Conservation (phyloP, 2,888 invertebrate species). For the Pterostichus madidus region DNA sequence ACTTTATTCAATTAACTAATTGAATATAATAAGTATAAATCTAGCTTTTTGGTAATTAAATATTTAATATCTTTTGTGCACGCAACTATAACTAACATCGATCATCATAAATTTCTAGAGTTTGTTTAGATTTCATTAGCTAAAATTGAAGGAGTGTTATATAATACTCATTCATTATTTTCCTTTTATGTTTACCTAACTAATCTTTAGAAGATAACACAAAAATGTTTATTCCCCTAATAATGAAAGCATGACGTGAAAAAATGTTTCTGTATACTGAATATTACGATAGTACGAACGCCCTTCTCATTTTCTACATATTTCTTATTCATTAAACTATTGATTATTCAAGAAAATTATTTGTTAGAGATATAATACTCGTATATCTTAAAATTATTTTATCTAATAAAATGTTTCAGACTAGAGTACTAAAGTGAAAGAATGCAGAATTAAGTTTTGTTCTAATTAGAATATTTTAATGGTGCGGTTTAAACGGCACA, state of each 20-base stretch:
- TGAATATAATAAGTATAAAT: constrained; percentile 44
- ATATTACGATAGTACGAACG: no score
- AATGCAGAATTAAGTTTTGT: no score
- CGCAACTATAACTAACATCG: constrained; percentile 19
- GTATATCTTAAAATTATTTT: no score
- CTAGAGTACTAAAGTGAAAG: no score
- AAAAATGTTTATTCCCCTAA: not conserved
- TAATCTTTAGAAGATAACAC: constrained; percentile 26
- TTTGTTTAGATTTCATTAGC: constrained; percentile 41
- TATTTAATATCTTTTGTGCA: constrained; percentile 30
- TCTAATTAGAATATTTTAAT: no score
- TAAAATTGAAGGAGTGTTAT: constrained; percentile 30
- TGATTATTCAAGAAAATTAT: no score
- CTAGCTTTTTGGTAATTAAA: constrained; percentile 34
- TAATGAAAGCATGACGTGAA: constrained; percentile 26
- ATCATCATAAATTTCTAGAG: constrained; percentile 23
- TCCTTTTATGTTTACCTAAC: not conserved
- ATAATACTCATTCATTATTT: constrained; percentile 28
- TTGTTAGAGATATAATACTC: no score
- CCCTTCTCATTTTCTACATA: no score
- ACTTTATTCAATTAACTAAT: constrained; percentile 42
- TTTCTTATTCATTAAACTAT: no score
- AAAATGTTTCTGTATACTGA: not conserved
- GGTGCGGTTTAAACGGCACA: no score
- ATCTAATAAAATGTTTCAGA: no score